Evolutionary conservation across 2,113 vertebrate genomes (phyloP).

Genomic region (Amazona vittata): DNA sequence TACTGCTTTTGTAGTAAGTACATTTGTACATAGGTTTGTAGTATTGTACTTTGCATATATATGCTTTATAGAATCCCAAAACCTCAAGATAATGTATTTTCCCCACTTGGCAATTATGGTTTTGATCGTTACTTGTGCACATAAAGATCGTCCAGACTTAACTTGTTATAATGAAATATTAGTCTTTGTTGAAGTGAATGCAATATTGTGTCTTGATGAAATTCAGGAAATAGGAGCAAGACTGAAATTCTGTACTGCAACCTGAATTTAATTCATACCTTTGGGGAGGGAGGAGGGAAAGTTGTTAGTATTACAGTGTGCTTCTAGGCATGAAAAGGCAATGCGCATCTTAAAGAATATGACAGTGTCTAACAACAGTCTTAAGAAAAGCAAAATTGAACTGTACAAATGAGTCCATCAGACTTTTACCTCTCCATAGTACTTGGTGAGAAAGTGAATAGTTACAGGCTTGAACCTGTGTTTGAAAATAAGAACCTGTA

Average conservation of each 20-base stretch:
- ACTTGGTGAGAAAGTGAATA: neutral
- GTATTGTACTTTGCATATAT: neutral
- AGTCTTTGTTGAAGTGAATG: neutral
- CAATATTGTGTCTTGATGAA: neutral
- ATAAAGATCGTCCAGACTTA: neutral
- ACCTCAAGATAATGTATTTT: neutral
- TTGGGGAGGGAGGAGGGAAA: neutral
- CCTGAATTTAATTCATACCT: neutral
- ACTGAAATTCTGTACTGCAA: neutral
- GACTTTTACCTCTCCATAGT: neutral
- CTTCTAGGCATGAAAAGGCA: neutral
- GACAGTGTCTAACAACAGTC: neutral
- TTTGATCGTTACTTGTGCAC: neutral
- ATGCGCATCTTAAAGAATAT: neutral
- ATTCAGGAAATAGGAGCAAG: neutral
- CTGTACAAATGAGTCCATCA: neutral
- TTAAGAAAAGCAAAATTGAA: neutral
- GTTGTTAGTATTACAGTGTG: neutral
- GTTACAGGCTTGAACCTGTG: neutral
- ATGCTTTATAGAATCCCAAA: neutral
- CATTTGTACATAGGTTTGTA: neutral
- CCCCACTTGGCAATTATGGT: neutral
- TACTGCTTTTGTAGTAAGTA: neutral
- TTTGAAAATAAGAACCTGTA: neutral
- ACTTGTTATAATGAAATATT: neutral